Evolutionary conservation across 1,140 invertebrate species (phyloP).

Genomic region (Rhopalosiphum padi): DNA sequence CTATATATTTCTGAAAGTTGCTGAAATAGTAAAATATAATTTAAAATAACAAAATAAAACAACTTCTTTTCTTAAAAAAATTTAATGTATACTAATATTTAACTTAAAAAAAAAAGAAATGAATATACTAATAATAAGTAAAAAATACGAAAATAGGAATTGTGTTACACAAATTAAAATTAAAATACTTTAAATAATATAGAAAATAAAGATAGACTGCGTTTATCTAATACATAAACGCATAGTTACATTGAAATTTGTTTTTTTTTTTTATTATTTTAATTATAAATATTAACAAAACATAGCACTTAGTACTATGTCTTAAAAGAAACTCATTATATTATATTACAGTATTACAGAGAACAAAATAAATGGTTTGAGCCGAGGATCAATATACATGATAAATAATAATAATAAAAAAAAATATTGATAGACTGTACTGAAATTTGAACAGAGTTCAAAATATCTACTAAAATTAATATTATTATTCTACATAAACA

Average conservation of each 20-base stretch:
- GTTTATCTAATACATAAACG: slow-evolving; percentile 21
- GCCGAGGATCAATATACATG: not conserved
- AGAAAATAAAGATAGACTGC: slow-evolving; percentile 28
- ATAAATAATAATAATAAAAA: not conserved
- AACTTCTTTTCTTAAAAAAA: slow-evolving; percentile 24
- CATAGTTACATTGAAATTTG: slow-evolving; percentile 7
- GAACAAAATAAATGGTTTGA: slow-evolving; percentile 5
- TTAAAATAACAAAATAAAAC: slow-evolving; percentile 25
- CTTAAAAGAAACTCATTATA: not conserved
- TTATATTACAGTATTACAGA: slow-evolving; percentile 37
- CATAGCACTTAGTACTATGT: not conserved
- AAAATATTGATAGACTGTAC: not conserved
- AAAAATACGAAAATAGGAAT: slow-evolving; percentile 56
- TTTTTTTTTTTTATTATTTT: slow-evolving; percentile 5
- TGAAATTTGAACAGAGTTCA: slow-evolving; percentile 4
- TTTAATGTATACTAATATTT: slow-evolving; percentile 35
- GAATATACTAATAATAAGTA: slow-evolving; percentile 41
- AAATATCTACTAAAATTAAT: not conserved
- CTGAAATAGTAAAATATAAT: not conserved
- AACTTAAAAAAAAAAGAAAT: slow-evolving; percentile 41
- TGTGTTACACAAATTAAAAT: slow-evolving; percentile 50
- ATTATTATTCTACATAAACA: not conserved
- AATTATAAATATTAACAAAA: slow-evolving; percentile 17
- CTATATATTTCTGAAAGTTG: not conserved
- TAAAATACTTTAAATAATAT: slow-evolving; percentile 51